Percentiles rank a stretch among this genome's conserved stretches.
Evolutionary conservation across 2,113 vertebrate species (phyloP).

Genomic region (Hemiprocne comata): DNA sequence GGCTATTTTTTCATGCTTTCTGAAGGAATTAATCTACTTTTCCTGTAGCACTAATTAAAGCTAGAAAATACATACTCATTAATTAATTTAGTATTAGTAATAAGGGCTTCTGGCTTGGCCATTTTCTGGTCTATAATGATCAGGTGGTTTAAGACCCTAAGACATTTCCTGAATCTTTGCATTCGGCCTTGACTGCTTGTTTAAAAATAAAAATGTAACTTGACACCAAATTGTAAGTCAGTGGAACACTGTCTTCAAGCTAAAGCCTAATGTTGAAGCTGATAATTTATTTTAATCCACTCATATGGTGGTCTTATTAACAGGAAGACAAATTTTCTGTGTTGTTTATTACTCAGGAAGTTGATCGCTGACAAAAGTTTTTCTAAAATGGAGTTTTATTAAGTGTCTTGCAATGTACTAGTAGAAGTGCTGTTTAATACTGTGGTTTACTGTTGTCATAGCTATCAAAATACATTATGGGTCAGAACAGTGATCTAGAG

Average conservation of each 20-base stretch:
- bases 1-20: not conserved
- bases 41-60: not conserved
- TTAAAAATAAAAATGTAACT: constrained; percentile 25
- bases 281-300: not conserved
- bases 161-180: not conserved
- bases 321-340: not conserved
- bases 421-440: not conserved
- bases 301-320: not conserved
- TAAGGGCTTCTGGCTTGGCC: not conserved
- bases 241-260: not conserved
- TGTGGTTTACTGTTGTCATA: not conserved
- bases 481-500: not conserved
- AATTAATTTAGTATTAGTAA: constrained; percentile 43
- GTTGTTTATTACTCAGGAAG: not conserved
- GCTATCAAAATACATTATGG: not conserved
- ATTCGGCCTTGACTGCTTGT: constrained; percentile 5
- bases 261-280: not conserved
- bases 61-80: not conserved
- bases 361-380: not conserved
- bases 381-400: not conserved
- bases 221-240: not conserved
- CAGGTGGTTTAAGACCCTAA: not conserved
- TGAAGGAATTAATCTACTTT: not conserved
- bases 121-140: not conserved
- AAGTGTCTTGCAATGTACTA: not conserved